A percentile compares a stretch with the other conserved stretches of the same genome.
Conservation (phyloP, 2,113 vertebrate species). For the Scomber colias region DNA sequence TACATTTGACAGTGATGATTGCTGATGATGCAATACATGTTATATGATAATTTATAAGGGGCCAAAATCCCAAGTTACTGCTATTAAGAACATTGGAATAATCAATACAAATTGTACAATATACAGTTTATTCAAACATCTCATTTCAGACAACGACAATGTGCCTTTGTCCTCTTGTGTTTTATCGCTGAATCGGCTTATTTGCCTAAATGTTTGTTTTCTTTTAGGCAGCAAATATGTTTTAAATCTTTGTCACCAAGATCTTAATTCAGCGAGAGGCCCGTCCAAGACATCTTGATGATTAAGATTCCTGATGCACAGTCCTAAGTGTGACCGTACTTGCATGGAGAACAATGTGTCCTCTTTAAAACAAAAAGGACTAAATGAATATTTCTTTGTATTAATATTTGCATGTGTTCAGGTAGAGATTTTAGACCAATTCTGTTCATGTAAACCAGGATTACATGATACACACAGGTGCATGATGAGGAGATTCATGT, state of each 20-base stretch:
- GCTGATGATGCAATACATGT: too few relatives aligned
- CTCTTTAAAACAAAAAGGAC: conserved; percentile 6
- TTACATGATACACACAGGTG: conserved; percentile 58
- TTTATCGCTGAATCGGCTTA: background rate
- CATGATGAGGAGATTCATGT: conserved; percentile 55
- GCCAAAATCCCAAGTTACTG: too few relatives aligned
- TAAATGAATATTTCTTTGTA: conserved; percentile 27
- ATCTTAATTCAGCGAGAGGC: conserved; percentile 10
- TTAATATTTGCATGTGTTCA: conserved; percentile 58
- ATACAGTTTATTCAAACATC: conserved; percentile 1
- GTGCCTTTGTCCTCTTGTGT: background rate
- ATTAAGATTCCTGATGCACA: conserved; percentile 47
- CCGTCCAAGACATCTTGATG: background rate
- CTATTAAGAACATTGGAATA: too few relatives aligned
- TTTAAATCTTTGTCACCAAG: background rate
- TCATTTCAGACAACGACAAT: background rate
- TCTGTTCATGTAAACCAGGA: conserved; percentile 48
- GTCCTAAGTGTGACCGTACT: conserved; percentile 4
- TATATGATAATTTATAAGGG: too few relatives aligned
- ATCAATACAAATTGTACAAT: background rate
- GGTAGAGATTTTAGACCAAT: conserved; percentile 33
- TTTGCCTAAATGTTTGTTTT: background rate
- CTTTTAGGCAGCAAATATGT: background rate
- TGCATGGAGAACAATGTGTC: conserved; percentile 37
- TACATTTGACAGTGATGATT: too few relatives aligned